Conservation (phyloP, 2,888 invertebrate genomes). For the Eucera pruinosa region DNA sequence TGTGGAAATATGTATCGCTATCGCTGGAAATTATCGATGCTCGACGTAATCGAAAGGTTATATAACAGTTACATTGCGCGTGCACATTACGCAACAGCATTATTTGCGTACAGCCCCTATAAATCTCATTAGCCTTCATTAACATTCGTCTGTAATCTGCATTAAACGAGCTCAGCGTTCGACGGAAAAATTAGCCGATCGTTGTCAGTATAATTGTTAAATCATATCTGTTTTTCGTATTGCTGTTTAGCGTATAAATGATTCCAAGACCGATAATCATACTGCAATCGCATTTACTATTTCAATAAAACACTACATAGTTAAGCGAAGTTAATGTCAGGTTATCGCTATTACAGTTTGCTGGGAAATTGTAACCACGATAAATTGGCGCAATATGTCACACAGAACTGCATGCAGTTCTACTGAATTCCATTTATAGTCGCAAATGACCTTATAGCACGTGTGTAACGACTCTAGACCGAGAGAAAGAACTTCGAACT, state of each 20-base stretch:
- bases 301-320: background rate
- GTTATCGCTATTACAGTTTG: background rate
- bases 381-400: slow-evolving; percentile 19
- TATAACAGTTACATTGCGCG: slow-evolving; percentile 37
- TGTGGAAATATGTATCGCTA: background rate
- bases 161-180: slow-evolving; percentile 39
- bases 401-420: slow-evolving; percentile 11
- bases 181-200: slow-evolving; percentile 8
- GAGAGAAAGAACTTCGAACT: background rate
- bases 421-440: slow-evolving; percentile 36
- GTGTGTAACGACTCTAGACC: background rate
- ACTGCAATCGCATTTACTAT: background rate
- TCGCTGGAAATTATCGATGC: slow-evolving; percentile 35
- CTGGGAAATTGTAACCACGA: background rate
- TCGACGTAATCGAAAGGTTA: slow-evolving; percentile 49
- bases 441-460: slow-evolving; percentile 17
- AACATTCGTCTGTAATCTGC: slow-evolving; percentile 56
- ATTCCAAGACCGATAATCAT: too few relatives aligned
- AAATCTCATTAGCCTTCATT: slow-evolving; percentile 67
- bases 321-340: background rate
- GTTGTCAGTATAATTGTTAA: slow-evolving; percentile 14
- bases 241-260: background rate
- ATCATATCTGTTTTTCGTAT: background rate
- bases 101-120: slow-evolving; percentile 48
- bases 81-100: slow-evolving; percentile 53